Conservation (phyloP, 2,113 vertebrate species). For the Scolopax mira region DNA sequence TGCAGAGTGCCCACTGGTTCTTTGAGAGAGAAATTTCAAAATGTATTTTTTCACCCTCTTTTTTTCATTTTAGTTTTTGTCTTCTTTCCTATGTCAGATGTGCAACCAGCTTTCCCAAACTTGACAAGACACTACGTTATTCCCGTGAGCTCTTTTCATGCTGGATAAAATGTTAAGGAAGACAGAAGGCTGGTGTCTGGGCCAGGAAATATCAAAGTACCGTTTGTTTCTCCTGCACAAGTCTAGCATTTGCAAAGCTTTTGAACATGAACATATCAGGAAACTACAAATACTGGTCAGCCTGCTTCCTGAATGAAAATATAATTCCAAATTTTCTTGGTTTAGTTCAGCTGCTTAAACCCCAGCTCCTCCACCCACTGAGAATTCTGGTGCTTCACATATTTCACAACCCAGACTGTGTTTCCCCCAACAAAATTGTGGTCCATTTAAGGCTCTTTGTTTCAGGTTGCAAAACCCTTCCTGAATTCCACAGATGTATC, state of each 20-base stretch:
- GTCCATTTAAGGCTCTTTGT: neutral
- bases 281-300: constrained; percentile 35
- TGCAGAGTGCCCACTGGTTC: constrained; percentile 10
- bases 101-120: constrained; percentile 1
- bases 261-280: neutral
- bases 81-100: neutral
- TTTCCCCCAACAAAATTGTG: neutral
- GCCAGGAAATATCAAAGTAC: neutral
- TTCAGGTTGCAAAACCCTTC: neutral
- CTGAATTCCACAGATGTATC: neutral
- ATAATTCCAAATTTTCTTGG: constrained; percentile 1
- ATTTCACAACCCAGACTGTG: neutral
- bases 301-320: neutral
- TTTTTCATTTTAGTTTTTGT: neutral
- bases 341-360: constrained; percentile 5
- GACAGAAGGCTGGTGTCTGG: neutral
- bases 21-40: constrained; percentile 21
- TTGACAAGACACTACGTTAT: neutral
- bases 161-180: constrained; percentile 23
- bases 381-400: neutral
- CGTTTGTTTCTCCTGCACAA: neutral
- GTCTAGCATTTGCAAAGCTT: constrained; percentile 35
- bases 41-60: neutral
- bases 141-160: neutral
- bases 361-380: neutral